Evolutionary conservation across 2,888 invertebrate genomes (phyloP), one percentile per base, ranked within the genome.

Genomic region (Galeruca laticollis): DNA sequence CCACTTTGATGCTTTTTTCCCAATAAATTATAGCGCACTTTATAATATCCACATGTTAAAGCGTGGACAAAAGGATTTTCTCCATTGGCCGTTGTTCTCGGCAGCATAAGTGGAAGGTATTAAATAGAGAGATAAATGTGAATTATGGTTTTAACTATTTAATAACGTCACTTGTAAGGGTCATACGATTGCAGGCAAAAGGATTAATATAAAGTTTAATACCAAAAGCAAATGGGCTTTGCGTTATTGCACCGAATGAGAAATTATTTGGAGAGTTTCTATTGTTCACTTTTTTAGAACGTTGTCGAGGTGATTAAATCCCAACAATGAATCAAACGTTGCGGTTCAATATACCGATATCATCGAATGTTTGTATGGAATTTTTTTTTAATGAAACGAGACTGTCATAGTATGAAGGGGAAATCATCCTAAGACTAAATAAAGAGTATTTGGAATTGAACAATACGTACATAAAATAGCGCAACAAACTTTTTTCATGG

Each of bases 71-170:
- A 65, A 65, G 68, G 66, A 68, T 73, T 73, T 68, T 52, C 61
- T 35, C 40, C 73, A 68, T 73, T 70, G 68, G 68, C 62, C 68
- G 68, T 51, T 61, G 65, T 65, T 68, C 40, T 69, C 69, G 60
- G 67, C 49, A 60, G 67, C 37, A 68, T 75, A 72, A 75, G 68
- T 69, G 61, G 63, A 65, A 72, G 70, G 72, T 72, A 75, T 74
- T 72, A 68, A 75, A 47, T 47, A 72, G 68, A 72, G 68, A 71
- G 75, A 73, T 75, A 74, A 74, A 72, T 33, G 62, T 74, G 73
- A 75, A 70, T 74, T 70, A 74, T 74, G 70, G 66, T 74, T 72
- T 74, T 68, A 73, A 67, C 70, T 60, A 68, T 73, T 68, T 73
- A 70, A 73, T 73, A 68, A 70, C 68, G 54, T 59, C 52, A 35